Base-by-base conservation (phyloP, 2,113 vertebrate species). In the Hystrix brachyura region DNA sequence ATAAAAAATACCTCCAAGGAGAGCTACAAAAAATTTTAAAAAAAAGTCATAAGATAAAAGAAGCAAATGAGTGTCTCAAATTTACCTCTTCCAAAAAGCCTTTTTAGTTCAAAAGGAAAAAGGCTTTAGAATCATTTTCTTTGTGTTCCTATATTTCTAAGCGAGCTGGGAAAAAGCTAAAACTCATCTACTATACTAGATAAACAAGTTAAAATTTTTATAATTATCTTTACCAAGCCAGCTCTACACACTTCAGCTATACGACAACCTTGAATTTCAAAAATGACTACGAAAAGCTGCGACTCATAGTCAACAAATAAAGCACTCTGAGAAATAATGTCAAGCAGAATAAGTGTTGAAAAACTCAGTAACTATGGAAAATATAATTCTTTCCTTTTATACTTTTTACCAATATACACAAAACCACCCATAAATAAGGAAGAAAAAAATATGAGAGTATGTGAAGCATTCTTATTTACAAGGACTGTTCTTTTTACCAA, bases 1-100 rank as follows among this genome's bases (percentile, higher is more conserved):
- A 95, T 98, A 99, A 95, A 99, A 98, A 72, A 97, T n/a, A 15
- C 97, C 95, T 96, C 97, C 96, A 96, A 98, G 79, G 59, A 98
- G 27, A 94, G 90, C 99, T 99, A 80, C 64, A 94, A 98, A 96
- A 59, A 96, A 74, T 72, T 78, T 76, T 51, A 13, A 29, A 74
- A 13, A 29, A 74, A 85, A 85, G 65, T 4, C 8, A 2, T 46
- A 91, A 92, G 69, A 87, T 19, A 87, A 88, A 51, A 95, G 17
- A 7, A 96, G 71, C 46, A 67, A 57, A 69, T 84, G 19, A 90
- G 14, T 17, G 23, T n/a, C 84, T 95, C 80, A 57, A 51, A 72
- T 38, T 34, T 65, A 93, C 2, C 38, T 60, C 38, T 65, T 34
- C 29, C 32, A 72, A 86, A 96, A 94, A 87, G 13, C n/a, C 59